A percentile compares a stretch with the other conserved stretches of the same genome.
phyloP scores from a whole-genome alignment of 1,140 invertebrate genomes.

The Brachionus sp. region DNA sequence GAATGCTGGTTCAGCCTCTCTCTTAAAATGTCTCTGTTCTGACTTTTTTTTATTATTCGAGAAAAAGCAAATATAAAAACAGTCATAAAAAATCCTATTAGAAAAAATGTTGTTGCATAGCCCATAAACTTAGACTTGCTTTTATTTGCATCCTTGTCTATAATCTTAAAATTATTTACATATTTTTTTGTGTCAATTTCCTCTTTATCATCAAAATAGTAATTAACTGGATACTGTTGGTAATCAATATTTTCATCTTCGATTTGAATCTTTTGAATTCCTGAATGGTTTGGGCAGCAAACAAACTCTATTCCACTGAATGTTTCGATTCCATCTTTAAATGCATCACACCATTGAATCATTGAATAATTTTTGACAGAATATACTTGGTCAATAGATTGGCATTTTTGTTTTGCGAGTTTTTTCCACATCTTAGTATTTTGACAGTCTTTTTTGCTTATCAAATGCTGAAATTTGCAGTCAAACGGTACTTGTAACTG shows the following conservation, averaged over 20 bases:
- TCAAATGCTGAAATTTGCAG: slow-evolving; percentile 12
- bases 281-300: neutral
- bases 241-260: slow-evolving; percentile 9
- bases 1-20: neutral
- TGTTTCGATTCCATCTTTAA: neutral
- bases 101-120: neutral
- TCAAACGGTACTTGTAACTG: neutral
- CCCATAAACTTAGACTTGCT: neutral
- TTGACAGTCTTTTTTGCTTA: neutral
- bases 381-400: neutral
- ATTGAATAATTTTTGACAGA: neutral
- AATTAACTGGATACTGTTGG: neutral
- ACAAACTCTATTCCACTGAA: slow-evolving; percentile 35
- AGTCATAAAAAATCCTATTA: slow-evolving; percentile 1
- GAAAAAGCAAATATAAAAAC: neutral
- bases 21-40: neutral
- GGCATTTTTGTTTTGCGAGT: slow-evolving; percentile 1
- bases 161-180: neutral
- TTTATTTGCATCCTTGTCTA: neutral
- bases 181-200: neutral
- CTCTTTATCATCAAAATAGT: neutral
- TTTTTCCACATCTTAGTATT: neutral
- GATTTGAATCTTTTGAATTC: neutral
- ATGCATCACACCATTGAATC: slow-evolving; percentile 40
- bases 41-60: neutral